These are phyloP conservation scores for Cyrtorhinus lividipennis DNA, from an alignment of 1,140 invertebrate genomes.

Conservation along the genomic window DNA sequence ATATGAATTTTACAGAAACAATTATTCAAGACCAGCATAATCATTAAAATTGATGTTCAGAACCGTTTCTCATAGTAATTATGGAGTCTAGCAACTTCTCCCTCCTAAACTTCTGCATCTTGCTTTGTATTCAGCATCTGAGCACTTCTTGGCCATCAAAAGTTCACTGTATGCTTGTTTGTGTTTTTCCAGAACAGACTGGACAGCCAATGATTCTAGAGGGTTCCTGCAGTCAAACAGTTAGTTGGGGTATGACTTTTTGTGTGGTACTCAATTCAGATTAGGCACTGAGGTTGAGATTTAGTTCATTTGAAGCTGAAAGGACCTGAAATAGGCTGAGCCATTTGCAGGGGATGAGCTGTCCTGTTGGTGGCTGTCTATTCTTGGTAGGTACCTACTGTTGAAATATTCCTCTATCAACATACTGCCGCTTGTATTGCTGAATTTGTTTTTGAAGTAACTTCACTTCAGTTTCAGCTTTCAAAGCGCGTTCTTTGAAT, in stretches of 20 bases:
- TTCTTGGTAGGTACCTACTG: too few species aligned
- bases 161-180: not conserved
- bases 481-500: not conserved
- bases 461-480: not conserved
- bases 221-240: not conserved
- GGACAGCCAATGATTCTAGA: not conserved
- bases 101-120: not conserved
- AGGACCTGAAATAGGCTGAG: not conserved
- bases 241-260: not conserved
- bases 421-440: not conserved
- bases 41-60: too few species aligned
- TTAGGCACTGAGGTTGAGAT: not conserved
- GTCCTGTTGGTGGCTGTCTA: too few species aligned
- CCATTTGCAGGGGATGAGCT: too few species aligned
- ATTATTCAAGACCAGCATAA: not conserved
- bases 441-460: not conserved
- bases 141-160: not conserved
- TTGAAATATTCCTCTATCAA: not conserved
- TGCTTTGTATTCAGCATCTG: not conserved
- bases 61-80: not conserved
- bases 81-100: not conserved
- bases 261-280: not conserved
- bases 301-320: not conserved
- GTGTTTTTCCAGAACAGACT: not conserved
- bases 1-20: too few species aligned